Evolutionary conservation across 1,140 invertebrate species (phyloP), one percentile per base, ranked within the genome.

Genomic region (Littorina saxatilis): DNA sequence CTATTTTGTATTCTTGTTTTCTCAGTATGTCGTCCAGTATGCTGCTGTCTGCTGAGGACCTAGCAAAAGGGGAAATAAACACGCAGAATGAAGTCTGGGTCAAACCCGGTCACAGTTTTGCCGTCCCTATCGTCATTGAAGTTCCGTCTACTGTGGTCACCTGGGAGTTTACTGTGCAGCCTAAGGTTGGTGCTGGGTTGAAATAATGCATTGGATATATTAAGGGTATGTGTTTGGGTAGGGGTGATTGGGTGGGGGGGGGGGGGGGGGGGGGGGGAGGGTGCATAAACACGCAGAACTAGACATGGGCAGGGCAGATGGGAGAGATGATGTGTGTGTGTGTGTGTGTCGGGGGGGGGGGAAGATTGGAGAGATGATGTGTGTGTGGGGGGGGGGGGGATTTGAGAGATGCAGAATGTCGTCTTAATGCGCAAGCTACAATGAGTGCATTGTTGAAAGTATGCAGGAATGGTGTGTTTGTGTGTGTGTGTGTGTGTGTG

Each of bases 121-220:
- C 85, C 78, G 86, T 92, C 0, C 89, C 90, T 13, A 83, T 92
- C 9, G n/a, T 82, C 35, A 86, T 92, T 37, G 81, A 86, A 13
- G 77, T 73, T 29, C 37, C 79, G 13, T 87, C 85, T 43, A 86
- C 88, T n/a, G 83, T 85, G 29, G 74, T 91, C 9, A 87, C 84
- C 63, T 92, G 91, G 91, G 86, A 91, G 77, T 92, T 92, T 79
- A 88, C 87, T 5, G 89, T 90, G 17, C 66, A 89, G 32, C 91
- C 91, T 27, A 92, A 92, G 90, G 91, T 92, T 77, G 27, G 37
- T 66, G 20, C 20, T 9, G 9, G 47, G 9, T 9, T 50, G 47
- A n/a, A n/a, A n/a, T n/a, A n/a, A n/a, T n/a, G n/a, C n/a, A n/a
- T n/a, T 50, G 47, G 9, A 20, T 50, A 20, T 50, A 20, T 50